These are phyloP conservation scores for Plebejus anna DNA, from an alignment of 2,888 invertebrate genomes.

Conservation along the genomic window DNA sequence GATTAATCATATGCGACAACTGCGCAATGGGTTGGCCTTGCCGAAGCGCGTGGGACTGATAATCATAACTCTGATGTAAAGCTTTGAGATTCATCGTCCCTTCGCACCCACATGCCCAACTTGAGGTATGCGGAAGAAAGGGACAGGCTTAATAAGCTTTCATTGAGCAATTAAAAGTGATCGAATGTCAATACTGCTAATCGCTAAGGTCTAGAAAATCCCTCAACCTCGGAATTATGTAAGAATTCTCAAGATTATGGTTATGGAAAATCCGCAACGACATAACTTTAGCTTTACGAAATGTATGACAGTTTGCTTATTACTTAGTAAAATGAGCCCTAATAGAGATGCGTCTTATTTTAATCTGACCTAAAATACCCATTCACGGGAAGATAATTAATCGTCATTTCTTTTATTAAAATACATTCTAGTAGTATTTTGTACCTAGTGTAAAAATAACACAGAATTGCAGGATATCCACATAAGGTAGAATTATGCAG, in stretches of 20 bases:
- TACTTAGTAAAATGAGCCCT: neutral
- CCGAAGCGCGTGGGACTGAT: conserved; percentile 62
- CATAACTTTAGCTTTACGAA: neutral
- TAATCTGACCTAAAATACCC: too few species aligned
- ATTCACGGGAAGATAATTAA: neutral
- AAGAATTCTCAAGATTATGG: neutral
- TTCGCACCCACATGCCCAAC: conserved; percentile 42
- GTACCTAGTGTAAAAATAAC: neutral
- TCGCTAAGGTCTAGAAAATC: conserved; percentile 6
- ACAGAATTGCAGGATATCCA: neutral
- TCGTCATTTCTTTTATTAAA: too few species aligned
- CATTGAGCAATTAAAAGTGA: conserved; percentile 20
- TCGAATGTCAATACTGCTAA: conserved; percentile 1
- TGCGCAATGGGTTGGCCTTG: conserved; percentile 73
- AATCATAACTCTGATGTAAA: conserved; percentile 59
- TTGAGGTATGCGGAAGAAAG: conserved; percentile 42
- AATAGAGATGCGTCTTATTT: neutral
- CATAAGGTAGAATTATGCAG: neutral
- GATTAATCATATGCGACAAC: conserved; percentile 74
- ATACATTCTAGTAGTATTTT: neutral
- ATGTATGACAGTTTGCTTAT: neutral
- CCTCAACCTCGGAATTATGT: conserved; percentile 13
- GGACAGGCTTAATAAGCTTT: conserved; percentile 25
- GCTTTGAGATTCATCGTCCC: conserved; percentile 54
- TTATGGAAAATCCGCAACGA: neutral